Evolutionary conservation across 2,797 vertebrate species (phyloP).

Genomic region (Sciaenops ocellatus): DNA sequence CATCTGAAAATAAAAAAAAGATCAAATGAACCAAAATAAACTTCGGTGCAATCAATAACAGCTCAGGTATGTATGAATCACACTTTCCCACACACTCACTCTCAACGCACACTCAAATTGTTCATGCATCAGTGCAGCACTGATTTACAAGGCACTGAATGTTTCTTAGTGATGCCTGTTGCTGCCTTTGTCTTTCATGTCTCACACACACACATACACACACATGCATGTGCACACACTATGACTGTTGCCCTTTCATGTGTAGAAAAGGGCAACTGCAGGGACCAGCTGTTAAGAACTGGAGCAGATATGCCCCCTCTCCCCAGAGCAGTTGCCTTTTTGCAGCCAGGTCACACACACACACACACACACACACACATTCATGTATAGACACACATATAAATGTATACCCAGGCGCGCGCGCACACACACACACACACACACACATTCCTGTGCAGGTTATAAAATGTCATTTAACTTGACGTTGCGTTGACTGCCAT

Average conservation of each 20-base stretch:
- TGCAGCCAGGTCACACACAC: slow-evolving; percentile 44
- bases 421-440: slow-evolving; percentile 9
- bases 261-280: slow-evolving; percentile 80
- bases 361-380: slow-evolving; percentile 32
- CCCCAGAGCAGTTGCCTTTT: slow-evolving; percentile 68
- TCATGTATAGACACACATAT: slow-evolving; percentile 33
- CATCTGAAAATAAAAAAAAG: not conserved
- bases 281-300: slow-evolving; percentile 80
- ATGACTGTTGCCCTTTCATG: slow-evolving; percentile 80
- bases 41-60: slow-evolving; percentile 17
- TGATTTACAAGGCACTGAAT: slow-evolving; percentile 82
- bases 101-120: slow-evolving; percentile 37
- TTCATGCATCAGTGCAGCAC: slow-evolving; percentile 60
- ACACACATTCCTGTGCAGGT: slow-evolving; percentile 44
- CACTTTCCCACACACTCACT: slow-evolving; percentile 43
- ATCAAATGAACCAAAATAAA: not conserved
- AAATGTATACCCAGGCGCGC: slow-evolving; percentile 5
- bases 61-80: slow-evolving; percentile 26
- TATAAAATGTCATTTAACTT: slow-evolving; percentile 51
- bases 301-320: slow-evolving; percentile 68
- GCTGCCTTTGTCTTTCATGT: slow-evolving; percentile 81
- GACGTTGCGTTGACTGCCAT: slow-evolving; percentile 34
- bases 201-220: slow-evolving; percentile 41
- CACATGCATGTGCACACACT: slow-evolving; percentile 36
- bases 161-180: slow-evolving; percentile 78